phyloP scores from a whole-genome alignment of 2,888 invertebrate species.

The Galerucella nymphaeae region DNA sequence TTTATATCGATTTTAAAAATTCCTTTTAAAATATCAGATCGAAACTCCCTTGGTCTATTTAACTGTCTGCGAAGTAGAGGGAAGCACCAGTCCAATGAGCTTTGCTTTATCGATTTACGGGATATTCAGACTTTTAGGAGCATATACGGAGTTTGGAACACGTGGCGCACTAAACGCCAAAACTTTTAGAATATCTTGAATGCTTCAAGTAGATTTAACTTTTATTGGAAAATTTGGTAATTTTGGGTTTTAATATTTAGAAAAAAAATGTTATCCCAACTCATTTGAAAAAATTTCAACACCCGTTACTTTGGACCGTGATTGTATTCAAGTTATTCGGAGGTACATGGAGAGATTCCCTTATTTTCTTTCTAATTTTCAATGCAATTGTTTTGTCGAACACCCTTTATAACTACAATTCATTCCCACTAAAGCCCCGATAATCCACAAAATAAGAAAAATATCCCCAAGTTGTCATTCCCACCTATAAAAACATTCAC shows the following conservation, averaged over 20 bases:
- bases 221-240: not conserved
- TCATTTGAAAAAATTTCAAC: too few species aligned
- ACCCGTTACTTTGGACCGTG: too few species aligned
- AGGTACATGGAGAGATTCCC: too few species aligned
- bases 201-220: not conserved
- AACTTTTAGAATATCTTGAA: not conserved
- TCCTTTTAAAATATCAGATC: constrained; percentile 11
- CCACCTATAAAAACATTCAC: constrained; percentile 44
- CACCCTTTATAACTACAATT: not conserved
- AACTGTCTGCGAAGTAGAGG: constrained; percentile 56
- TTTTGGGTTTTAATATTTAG: not conserved
- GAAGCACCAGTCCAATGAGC: constrained; percentile 51
- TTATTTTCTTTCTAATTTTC: too few species aligned
- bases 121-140: constrained; percentile 39
- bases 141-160: constrained; percentile 22
- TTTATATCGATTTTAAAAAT: constrained; percentile 6
- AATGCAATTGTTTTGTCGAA: too few species aligned
- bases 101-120: constrained; percentile 51
- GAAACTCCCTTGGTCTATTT: constrained; percentile 46
- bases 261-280: too few species aligned
- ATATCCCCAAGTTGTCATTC: constrained; percentile 26
- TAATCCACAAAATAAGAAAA: constrained; percentile 16
- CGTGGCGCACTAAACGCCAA: constrained; percentile 18
- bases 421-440: not conserved
- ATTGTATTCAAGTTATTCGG: too few species aligned